A percentile compares a stretch with the other conserved stretches of the same genome.
Conservation (phyloP, 2,888 invertebrate species). For the Limenitis camilla region DNA sequence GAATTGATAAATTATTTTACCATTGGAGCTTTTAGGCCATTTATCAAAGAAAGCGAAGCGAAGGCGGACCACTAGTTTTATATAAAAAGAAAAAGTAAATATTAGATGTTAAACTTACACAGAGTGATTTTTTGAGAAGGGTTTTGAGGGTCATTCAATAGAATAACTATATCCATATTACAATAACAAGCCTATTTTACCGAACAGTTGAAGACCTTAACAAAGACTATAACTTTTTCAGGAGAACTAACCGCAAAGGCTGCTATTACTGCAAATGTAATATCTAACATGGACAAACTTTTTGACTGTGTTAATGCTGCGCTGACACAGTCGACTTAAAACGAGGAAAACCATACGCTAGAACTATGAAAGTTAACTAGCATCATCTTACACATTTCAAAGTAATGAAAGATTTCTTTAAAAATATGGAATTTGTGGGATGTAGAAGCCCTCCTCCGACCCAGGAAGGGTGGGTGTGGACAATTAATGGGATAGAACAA, state of each 20-base stretch:
- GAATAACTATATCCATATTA: too few relatives aligned
- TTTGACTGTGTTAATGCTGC: conserved; percentile 11
- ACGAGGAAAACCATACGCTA: conserved; percentile 2
- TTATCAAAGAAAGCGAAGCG: too few relatives aligned
- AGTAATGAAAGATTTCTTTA: neutral
- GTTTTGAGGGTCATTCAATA: too few relatives aligned
- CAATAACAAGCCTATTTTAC: too few relatives aligned
- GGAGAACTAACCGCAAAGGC: conserved; percentile 10
- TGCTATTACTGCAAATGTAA: conserved; percentile 5
- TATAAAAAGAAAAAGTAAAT: too few relatives aligned
- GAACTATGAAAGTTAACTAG: neutral
- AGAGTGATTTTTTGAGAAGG: too few relatives aligned
- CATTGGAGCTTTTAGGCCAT: too few relatives aligned
- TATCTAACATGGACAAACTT: conserved; percentile 3
- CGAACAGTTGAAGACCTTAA: too few relatives aligned
- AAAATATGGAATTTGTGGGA: neutral
- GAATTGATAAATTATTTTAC: too few relatives aligned
- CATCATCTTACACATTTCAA: neutral
- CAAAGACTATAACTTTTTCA: too few relatives aligned
- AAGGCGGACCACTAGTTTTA: too few relatives aligned
- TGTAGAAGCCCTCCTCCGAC: neutral
- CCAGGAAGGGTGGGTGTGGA: conserved; percentile 3
- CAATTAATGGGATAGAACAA: conserved; percentile 2
- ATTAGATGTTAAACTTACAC: too few relatives aligned
- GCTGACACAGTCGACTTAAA: conserved; percentile 1